Conservation (phyloP, 2,113 vertebrate species). For the Crypturellus undulatus region DNA sequence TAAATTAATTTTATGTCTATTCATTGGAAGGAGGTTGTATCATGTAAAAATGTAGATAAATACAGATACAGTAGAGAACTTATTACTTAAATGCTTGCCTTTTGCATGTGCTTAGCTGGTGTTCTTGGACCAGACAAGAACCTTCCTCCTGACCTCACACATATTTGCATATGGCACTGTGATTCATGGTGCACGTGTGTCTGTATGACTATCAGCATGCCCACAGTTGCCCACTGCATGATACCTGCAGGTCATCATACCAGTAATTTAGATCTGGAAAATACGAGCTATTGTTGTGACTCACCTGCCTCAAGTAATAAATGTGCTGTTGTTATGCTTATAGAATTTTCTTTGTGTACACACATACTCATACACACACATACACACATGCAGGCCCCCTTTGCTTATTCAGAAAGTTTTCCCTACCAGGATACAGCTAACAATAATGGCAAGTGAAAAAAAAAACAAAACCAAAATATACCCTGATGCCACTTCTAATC, state of each 20-base stretch:
- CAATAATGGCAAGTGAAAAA: neutral
- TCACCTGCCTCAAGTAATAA: neutral
- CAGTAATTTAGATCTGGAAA: neutral
- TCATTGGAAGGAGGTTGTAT: fast-evolving
- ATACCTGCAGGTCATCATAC: fast-evolving
- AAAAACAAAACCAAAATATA: neutral
- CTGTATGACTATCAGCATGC: neutral
- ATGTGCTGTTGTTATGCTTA: neutral
- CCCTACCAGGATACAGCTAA: neutral
- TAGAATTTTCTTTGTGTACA: neutral
- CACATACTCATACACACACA: fast-evolving
- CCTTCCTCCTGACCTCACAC: fast-evolving
- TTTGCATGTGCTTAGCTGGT: neutral
- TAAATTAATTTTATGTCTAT: neutral
- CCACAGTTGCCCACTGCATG: fast-evolving
- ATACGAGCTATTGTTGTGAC: neutral
- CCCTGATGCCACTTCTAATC: neutral
- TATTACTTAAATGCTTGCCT: neutral
- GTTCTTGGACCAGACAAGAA: neutral
- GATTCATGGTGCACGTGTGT: fast-evolving
- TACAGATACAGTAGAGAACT: neutral
- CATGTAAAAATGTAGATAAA: neutral
- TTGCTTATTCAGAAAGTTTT: neutral
- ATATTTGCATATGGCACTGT: neutral
- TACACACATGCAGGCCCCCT: neutral